Conservation (phyloP, 1,140 invertebrate genomes). For the Sesamia nonagrioides region DNA sequence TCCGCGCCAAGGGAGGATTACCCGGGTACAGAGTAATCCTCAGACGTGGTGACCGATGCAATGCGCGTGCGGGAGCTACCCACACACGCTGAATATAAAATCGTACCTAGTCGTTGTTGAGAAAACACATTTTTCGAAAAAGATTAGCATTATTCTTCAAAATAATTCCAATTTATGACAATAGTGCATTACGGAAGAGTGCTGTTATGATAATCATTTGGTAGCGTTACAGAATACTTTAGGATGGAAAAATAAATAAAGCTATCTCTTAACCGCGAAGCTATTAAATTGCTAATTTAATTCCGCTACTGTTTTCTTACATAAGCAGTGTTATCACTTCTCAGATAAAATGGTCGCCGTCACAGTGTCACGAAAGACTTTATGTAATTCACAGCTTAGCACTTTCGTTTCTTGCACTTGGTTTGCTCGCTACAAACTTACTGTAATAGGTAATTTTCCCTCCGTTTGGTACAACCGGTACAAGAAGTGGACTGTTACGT, state of each 20-base stretch:
- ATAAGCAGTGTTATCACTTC: conserved; percentile 24
- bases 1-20: too few species aligned
- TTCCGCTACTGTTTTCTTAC: background rate
- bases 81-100: too few species aligned
- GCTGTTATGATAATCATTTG: background rate
- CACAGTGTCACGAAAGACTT: conserved; percentile 10
- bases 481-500: conserved; percentile 5
- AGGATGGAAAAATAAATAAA: background rate
- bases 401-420: conserved; percentile 27
- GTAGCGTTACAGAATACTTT: background rate
- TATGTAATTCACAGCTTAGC: conserved; percentile 18
- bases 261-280: background rate
- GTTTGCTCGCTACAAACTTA: background rate
- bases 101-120: too few species aligned
- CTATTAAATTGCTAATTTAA: conserved; percentile 6
- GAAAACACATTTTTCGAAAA: too few species aligned
- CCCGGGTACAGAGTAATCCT: too few species aligned
- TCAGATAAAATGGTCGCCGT: conserved; percentile 6
- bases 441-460: background rate
- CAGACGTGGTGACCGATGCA: too few species aligned
- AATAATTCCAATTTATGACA: too few species aligned
- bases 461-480: background rate
- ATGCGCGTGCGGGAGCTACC: too few species aligned
- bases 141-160: too few species aligned
- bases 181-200: too few species aligned